These are phyloP conservation scores for Helogale parvula DNA, from an alignment of 2,113 vertebrate genomes.

Conservation along the genomic window DNA sequence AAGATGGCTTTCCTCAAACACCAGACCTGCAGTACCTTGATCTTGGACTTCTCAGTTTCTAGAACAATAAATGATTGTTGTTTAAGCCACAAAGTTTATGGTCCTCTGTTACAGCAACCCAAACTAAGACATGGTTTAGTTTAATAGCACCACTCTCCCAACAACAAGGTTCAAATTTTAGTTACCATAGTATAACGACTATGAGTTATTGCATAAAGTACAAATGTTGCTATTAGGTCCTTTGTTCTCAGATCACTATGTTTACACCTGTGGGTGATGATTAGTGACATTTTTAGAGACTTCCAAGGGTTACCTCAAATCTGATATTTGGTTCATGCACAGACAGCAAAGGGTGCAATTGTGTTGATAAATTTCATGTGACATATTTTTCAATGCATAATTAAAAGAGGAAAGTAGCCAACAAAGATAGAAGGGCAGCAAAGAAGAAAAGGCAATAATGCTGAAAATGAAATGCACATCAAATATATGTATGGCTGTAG, in stretches of 20 bases:
- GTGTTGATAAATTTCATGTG: not conserved
- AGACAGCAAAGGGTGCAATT: not conserved
- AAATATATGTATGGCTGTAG: not conserved
- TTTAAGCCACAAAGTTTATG: not conserved
- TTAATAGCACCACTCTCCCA: not conserved
- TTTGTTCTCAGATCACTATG: not conserved
- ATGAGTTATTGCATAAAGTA: not conserved
- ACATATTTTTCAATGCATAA: not conserved
- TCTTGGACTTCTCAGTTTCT: not conserved
- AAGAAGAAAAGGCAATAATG: not conserved
- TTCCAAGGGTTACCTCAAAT: not conserved
- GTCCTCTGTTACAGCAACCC: not conserved
- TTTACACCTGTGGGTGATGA: not conserved
- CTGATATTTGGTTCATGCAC: not conserved
- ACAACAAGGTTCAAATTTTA: not conserved
- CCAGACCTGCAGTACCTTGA: not conserved
- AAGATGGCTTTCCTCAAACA: not conserved
- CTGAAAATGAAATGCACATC: not conserved
- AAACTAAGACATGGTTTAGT: not conserved
- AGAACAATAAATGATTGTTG: not conserved
- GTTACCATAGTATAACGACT: not conserved
- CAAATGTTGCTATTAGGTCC: not conserved
- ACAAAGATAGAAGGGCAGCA: not conserved
- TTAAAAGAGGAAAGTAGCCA: not conserved
- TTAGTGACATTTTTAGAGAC: not conserved